phyloP scores from a whole-genome alignment of 1,140 invertebrate species.

The Danaus melanippus region DNA sequence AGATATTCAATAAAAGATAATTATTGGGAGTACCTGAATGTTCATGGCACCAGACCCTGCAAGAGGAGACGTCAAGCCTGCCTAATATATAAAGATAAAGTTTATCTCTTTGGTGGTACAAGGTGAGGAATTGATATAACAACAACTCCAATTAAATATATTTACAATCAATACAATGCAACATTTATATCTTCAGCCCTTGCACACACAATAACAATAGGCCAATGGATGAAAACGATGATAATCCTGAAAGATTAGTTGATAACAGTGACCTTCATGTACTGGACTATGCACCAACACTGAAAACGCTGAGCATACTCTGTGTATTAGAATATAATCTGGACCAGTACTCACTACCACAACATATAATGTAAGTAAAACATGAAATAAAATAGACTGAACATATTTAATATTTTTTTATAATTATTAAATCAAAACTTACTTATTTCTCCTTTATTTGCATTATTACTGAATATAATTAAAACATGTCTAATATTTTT shows the following conservation, averaged over 20 bases:
- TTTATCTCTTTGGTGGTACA: slow-evolving; percentile 90
- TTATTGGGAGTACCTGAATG: slow-evolving; percentile 76
- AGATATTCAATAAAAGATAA: slow-evolving; percentile 77
- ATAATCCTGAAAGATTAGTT: slow-evolving; percentile 65
- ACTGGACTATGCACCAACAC: slow-evolving; percentile 80
- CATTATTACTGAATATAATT: too few relatives aligned
- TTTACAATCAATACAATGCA: neutral
- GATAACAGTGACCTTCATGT: slow-evolving; percentile 86
- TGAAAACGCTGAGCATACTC: slow-evolving; percentile 80
- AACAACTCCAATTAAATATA: neutral
- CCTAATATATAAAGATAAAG: slow-evolving; percentile 78
- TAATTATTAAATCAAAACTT: too few relatives aligned
- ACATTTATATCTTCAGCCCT: slow-evolving; percentile 34
- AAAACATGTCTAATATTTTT: slow-evolving; percentile 17
- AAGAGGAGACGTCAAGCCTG: slow-evolving; percentile 85
- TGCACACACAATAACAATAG: slow-evolving; percentile 29
- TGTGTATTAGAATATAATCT: slow-evolving; percentile 76
- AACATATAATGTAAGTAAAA: slow-evolving; percentile 74
- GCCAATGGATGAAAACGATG: slow-evolving; percentile 26
- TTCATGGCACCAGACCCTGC: slow-evolving; percentile 75
- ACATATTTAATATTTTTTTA: too few relatives aligned
- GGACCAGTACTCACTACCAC: slow-evolving; percentile 75
- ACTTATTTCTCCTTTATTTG: too few relatives aligned
- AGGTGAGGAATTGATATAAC: slow-evolving; percentile 68
- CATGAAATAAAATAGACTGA: neutral